Evolutionary conservation across 2,797 vertebrate species (phyloP).

Genomic region (Sarcophilus harrisii): DNA sequence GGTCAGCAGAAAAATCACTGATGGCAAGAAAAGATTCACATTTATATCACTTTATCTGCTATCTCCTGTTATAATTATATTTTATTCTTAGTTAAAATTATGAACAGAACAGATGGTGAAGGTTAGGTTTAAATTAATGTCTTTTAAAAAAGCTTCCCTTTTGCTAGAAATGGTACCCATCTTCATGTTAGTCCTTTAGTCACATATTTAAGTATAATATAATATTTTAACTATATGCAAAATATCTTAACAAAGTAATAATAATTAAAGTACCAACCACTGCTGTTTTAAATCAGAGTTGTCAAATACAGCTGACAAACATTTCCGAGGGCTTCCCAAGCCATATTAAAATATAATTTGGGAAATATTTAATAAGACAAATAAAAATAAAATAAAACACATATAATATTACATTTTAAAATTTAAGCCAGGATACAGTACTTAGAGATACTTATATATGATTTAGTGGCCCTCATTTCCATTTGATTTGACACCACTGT

Average conservation of each 20-base stretch:
- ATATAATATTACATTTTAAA: conserved; percentile 4
- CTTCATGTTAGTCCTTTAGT: not conserved
- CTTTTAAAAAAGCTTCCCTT: conserved; percentile 33
- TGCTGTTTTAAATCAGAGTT: conserved; percentile 26
- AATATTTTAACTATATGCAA: not conserved
- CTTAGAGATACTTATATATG: not conserved
- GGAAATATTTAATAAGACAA: not conserved
- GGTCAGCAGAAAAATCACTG: conserved; percentile 28
- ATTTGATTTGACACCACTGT: not conserved
- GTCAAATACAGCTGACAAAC: not conserved
- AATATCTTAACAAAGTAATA: not conserved
- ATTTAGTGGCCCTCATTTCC: not conserved
- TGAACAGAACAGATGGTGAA: conserved; percentile 42
- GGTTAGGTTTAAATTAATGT: conserved; percentile 44
- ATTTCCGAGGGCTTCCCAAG: not conserved
- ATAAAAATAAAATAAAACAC: conserved; percentile 33
- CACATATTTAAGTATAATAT: not conserved
- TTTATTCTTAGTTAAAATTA: conserved; percentile 44
- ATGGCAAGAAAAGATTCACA: conserved; percentile 43
- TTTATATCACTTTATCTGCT: conserved; percentile 38
- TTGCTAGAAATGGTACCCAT: not conserved
- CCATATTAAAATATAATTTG: not conserved
- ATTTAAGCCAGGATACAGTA: not conserved
- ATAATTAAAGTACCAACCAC: not conserved
- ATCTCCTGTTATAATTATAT: conserved; percentile 44